A percentile compares a stretch with the other conserved stretches of the same genome.
Conservation (phyloP, 1,140 invertebrate genomes). For the Brachionus paranguensis region DNA sequence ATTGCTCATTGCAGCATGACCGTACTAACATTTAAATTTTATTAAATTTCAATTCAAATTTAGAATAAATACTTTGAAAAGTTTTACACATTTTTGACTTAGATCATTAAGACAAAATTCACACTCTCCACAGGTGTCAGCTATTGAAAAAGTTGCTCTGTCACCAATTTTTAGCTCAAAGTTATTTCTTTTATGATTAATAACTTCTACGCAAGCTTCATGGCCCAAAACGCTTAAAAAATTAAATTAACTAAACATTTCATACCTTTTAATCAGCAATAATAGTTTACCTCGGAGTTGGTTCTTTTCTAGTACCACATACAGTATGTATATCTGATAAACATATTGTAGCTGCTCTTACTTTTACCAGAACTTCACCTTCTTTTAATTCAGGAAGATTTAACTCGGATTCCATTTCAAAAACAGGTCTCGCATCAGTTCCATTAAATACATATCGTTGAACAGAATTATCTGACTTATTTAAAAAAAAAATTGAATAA, state of each 20-base stretch:
- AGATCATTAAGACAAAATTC: conserved; percentile 28
- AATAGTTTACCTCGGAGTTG: neutral
- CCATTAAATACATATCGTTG: conserved; percentile 10
- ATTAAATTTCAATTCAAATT: neutral
- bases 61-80: neutral
- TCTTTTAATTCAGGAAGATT: neutral
- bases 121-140: neutral
- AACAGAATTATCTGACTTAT: neutral
- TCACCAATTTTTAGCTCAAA: neutral
- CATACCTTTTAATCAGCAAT: neutral
- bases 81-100: conserved; percentile 24
- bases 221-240: conserved; percentile 19
- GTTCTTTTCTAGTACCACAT: conserved; percentile 18
- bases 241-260: neutral
- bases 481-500: neutral
- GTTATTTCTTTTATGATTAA: neutral
- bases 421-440: conserved; percentile 5
- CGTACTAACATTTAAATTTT: conserved; percentile 14
- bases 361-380: neutral
- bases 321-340: conserved; percentile 19
- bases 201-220: conserved; percentile 29
- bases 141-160: conserved; percentile 34
- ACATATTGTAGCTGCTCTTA: conserved; percentile 18
- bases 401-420: neutral
- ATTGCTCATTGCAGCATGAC: conserved; percentile 11